A percentile compares a stretch with the other conserved stretches of the same genome.
Conservation (phyloP, 2,113 vertebrate genomes). For the Petrocephalus microphthalmus region DNA sequence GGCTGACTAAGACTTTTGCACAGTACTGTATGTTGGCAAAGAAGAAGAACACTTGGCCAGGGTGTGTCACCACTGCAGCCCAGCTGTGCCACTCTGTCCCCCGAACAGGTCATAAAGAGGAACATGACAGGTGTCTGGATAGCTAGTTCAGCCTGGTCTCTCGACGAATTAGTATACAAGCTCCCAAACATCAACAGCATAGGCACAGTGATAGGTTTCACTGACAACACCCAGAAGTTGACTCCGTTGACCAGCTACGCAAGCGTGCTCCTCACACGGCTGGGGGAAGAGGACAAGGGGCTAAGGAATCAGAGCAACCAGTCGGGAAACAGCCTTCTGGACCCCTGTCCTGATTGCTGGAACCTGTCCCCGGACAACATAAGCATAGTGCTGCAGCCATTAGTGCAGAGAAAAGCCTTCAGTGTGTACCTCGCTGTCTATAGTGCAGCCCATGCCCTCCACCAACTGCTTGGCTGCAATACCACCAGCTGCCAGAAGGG, state of each 20-base stretch:
- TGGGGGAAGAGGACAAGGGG: constrained; percentile 28
- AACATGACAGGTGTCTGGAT: constrained; percentile 75
- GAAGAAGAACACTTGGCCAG: not conserved
- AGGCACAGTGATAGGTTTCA: constrained; percentile 71
- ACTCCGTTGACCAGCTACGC: constrained; percentile 49
- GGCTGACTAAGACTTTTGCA: no score
- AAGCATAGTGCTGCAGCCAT: not conserved
- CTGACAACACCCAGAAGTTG: constrained; percentile 32
- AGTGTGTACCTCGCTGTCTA: constrained; percentile 66
- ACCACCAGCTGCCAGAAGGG: constrained; percentile 18
- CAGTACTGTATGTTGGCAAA: not conserved
- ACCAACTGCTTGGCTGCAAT: constrained; percentile 61
- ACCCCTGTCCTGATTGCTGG: constrained; percentile 57
- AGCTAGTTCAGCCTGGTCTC: constrained; percentile 69
- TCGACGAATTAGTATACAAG: constrained; percentile 26
- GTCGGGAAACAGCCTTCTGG: constrained; percentile 1
- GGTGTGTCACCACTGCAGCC: not conserved
- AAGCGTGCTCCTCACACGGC: constrained; percentile 40
- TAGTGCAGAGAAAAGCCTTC: constrained; percentile 47
- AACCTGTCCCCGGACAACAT: constrained; percentile 45
- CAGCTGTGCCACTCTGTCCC: not conserved
- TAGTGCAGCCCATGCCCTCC: constrained; percentile 71
- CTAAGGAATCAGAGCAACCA: not conserved
- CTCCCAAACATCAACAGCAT: constrained; percentile 56
- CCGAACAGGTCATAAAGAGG: constrained; percentile 51